These are phyloP conservation scores for Malacoctenus gilli DNA, from an alignment of 2,797 vertebrate species.

Conservation along the genomic window DNA sequence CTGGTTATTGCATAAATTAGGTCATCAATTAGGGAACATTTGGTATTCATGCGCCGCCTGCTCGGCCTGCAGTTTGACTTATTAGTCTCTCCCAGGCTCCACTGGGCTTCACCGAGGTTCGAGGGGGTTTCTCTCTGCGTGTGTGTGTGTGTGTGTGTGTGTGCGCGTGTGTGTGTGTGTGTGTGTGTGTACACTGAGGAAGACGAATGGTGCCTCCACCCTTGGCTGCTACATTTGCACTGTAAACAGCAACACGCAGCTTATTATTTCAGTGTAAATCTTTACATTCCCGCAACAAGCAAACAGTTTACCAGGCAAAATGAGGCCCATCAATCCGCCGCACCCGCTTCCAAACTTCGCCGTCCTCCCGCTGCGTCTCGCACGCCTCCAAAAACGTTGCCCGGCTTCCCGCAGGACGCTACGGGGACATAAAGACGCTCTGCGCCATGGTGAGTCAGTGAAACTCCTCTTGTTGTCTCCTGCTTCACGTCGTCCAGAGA, in stretches of 20 bases:
- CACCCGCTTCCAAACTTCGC: too few species aligned
- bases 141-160: slow-evolving; percentile 9
- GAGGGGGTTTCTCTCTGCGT: slow-evolving; percentile 31
- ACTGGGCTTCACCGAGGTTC: slow-evolving; percentile 47
- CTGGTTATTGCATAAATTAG: slow-evolving; percentile 81
- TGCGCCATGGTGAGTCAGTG: too few species aligned
- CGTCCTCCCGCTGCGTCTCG: too few species aligned
- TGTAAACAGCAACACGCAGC: slow-evolving; percentile 2
- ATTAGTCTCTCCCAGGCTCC: slow-evolving; percentile 66
- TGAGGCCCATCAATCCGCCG: not conserved
- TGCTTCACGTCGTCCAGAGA: too few species aligned
- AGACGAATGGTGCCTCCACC: slow-evolving; percentile 8
- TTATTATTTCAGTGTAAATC: not conserved
- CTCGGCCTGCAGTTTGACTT: slow-evolving; percentile 77
- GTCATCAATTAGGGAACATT: slow-evolving; percentile 82
- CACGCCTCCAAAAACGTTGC: too few species aligned
- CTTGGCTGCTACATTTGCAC: slow-evolving; percentile 5
- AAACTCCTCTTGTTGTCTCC: too few species aligned
- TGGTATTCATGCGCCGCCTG: slow-evolving; percentile 83
- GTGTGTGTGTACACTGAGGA: slow-evolving; percentile 14
- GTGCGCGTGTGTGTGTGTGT: slow-evolving; percentile 6
- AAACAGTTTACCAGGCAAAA: too few species aligned
- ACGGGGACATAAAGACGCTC: too few species aligned
- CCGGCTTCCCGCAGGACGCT: too few species aligned
- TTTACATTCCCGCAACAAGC: not conserved